These are phyloP conservation scores for Bedellia somnulentella DNA, from an alignment of 2,888 invertebrate species.

Conservation along the genomic window DNA sequence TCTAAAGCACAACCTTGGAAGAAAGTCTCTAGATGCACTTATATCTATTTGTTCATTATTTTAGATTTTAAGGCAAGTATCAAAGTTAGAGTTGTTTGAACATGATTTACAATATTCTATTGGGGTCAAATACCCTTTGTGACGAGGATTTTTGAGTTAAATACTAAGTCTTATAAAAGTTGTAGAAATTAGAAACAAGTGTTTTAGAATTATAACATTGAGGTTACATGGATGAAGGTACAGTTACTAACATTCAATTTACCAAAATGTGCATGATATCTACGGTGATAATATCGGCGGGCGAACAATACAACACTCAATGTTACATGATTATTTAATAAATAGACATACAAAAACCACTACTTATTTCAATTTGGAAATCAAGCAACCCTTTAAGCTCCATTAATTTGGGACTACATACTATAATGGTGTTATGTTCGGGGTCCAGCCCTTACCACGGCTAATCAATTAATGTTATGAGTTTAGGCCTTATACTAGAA, in stretches of 20 bases:
- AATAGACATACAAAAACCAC: constrained; percentile 5
- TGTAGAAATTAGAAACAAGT: too few relatives aligned
- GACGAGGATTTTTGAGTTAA: too few relatives aligned
- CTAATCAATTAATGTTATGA: background rate
- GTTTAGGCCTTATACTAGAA: background rate
- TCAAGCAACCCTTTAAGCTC: constrained; percentile 27
- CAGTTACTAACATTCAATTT: too few relatives aligned
- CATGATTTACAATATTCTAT: constrained; percentile 15
- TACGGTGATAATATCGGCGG: too few relatives aligned
- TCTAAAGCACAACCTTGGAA: constrained; percentile 61
- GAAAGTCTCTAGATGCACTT: constrained; percentile 57
- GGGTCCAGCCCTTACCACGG: constrained; percentile 3
- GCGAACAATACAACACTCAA: too few relatives aligned
- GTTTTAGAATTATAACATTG: too few relatives aligned
- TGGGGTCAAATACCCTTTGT: too few relatives aligned
- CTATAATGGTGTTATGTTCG: constrained; percentile 4
- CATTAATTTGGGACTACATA: constrained; percentile 18
- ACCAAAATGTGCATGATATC: too few relatives aligned
- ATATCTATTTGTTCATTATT: constrained; percentile 12
- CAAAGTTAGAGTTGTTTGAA: constrained; percentile 45
- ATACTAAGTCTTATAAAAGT: too few relatives aligned
- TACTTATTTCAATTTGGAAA: constrained; percentile 14
- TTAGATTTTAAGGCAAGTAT: constrained; percentile 54
- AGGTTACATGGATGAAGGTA: too few relatives aligned
- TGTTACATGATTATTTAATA: too few relatives aligned